Evolutionary conservation across 2,888 invertebrate genomes (phyloP), one percentile per base, ranked within the genome.

Genomic region (Leptogaster cylindrica): DNA sequence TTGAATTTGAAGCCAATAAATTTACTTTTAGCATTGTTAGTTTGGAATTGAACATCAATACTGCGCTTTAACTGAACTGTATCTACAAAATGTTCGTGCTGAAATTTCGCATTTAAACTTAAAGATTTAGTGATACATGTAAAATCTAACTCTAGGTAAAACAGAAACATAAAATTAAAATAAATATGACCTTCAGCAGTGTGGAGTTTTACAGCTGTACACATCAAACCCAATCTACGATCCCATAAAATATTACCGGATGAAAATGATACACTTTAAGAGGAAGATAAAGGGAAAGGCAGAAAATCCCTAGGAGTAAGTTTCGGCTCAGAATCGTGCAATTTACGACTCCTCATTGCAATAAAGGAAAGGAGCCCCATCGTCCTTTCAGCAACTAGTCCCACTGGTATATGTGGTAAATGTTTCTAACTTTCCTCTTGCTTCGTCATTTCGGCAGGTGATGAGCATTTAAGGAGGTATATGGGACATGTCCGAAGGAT

Each of bases 161-260:
- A n/a, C n/a, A n/a, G n/a, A n/a, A n/a, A n/a, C n/a, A n/a, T n/a
- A n/a, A n/a, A n/a, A n/a, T n/a, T n/a, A n/a, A n/a, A n/a, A n/a
- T n/a, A n/a, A n/a, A n/a, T n/a, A n/a, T n/a, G n/a, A n/a, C n/a
- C n/a, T n/a, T n/a, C n/a, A n/a, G n/a, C n/a, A n/a, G n/a, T n/a
- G n/a, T n/a, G n/a, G n/a, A n/a, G n/a, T n/a, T n/a, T n/a, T n/a
- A n/a, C n/a, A n/a, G n/a, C n/a, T n/a, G n/a, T n/a, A n/a, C n/a
- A n/a, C n/a, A n/a, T n/a, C n/a, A n/a, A n/a, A n/a, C n/a, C n/a
- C n/a, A n/a, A n/a, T n/a, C n/a, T n/a, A n/a, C n/a, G n/a, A n/a
- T n/a, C n/a, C n/a, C n/a, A 68, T 68, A 68, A 68, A 68, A 68
- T 65, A 68, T 68, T 68, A 68, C 48, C 65, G 65, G 39, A 50